A percentile compares a stretch with the other conserved stretches of the same genome.
Conservation (phyloP, 2,113 vertebrate genomes). For the Myiopsitta monachus region DNA sequence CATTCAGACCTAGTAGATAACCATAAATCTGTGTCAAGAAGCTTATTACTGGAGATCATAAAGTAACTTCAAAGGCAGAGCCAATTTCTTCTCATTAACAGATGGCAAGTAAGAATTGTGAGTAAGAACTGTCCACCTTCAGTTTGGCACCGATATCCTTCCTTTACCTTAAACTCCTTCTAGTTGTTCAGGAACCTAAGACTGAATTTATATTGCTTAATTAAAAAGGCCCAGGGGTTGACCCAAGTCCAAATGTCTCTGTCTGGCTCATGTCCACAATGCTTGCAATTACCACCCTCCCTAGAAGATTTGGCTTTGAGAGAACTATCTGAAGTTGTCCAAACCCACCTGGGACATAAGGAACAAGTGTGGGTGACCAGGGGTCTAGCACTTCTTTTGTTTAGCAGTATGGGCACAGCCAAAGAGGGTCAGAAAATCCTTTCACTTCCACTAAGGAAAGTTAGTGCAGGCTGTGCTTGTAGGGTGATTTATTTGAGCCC, state of each 20-base stretch:
- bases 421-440: not conserved
- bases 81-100: not conserved
- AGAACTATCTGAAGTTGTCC: not conserved
- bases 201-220: slow-evolving; percentile 34
- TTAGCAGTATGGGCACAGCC: not conserved
- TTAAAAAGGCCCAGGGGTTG: not conserved
- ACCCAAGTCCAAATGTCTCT: slow-evolving; percentile 9
- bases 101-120: slow-evolving; percentile 21
- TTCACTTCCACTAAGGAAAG: not conserved
- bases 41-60: not conserved
- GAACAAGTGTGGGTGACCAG: not conserved
- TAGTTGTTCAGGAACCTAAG: not conserved
- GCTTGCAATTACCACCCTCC: not conserved
- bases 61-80: not conserved
- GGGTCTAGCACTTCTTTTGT: not conserved
- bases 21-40: not conserved
- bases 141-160: not conserved
- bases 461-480: not conserved
- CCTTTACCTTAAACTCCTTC: slow-evolving; percentile 30
- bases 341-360: not conserved
- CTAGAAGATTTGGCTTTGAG: not conserved
- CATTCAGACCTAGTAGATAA: not conserved
- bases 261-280: not conserved
- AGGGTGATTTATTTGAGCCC: not conserved
- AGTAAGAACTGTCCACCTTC: slow-evolving; percentile 42